These are phyloP conservation scores for Drosophila insularis DNA, from an alignment of 1,140 invertebrate genomes.

Conservation along the genomic window DNA sequence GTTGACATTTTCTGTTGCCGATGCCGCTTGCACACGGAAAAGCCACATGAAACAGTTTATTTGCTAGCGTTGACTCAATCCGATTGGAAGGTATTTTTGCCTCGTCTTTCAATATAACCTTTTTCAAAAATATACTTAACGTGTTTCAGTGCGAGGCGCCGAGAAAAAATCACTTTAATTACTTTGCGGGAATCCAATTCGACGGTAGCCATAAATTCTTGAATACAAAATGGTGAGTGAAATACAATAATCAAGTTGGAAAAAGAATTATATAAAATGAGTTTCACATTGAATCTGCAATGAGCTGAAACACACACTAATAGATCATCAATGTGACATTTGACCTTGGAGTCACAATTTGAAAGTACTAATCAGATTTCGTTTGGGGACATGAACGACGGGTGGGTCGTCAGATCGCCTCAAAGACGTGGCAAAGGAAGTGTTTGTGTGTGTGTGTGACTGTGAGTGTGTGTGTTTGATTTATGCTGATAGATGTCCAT, in stretches of 20 bases:
- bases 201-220: neutral
- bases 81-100: constrained; percentile 20
- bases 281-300: neutral
- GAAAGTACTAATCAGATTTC: neutral
- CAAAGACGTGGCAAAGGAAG: neutral
- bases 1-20: constrained; percentile 16
- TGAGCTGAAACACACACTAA: neutral
- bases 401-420: neutral
- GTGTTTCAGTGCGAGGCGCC: neutral
- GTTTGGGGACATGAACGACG: neutral
- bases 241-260: too few relatives aligned
- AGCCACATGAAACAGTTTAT: constrained; percentile 11
- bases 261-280: constrained; percentile 10
- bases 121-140: neutral
- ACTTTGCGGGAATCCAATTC: neutral
- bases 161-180: neutral
- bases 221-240: constrained; percentile 13
- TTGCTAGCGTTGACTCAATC: constrained; percentile 13
- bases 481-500: constrained; percentile 10
- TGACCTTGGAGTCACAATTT: constrained; percentile 14
- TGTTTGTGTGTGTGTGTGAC: neutral
- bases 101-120: neutral
- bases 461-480: too few relatives aligned
- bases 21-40: constrained; percentile 10
- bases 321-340: neutral